These are phyloP conservation scores for Anarsia innoxiella DNA, from an alignment of 2,888 invertebrate genomes.

Conservation along the genomic window DNA sequence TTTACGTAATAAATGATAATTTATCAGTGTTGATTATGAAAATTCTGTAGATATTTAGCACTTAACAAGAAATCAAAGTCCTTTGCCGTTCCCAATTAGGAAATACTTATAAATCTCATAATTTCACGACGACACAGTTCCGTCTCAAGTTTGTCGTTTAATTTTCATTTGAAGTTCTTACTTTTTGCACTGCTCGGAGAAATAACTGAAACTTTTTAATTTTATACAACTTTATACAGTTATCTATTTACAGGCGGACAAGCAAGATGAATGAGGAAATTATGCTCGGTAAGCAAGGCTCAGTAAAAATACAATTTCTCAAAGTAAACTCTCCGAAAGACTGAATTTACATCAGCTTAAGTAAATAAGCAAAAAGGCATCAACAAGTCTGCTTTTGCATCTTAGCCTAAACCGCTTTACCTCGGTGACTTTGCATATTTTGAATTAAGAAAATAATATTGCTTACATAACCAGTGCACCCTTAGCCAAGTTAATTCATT, in stretches of 20 bases:
- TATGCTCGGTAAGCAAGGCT: conserved; percentile 1
- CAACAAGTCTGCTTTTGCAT: conserved; percentile 13
- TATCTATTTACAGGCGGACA: conserved; percentile 5
- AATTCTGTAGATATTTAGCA: too few relatives aligned
- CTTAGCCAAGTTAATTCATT: too few relatives aligned
- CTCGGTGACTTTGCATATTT: conserved; percentile 4
- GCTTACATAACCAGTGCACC: too few relatives aligned
- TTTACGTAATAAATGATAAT: too few relatives aligned
- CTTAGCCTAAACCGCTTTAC: conserved; percentile 9
- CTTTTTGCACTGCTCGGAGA: conserved; percentile 1
- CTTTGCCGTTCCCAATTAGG: too few relatives aligned
- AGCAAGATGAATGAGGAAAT: conserved; percentile 5
- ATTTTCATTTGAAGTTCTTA: conserved; percentile 5
- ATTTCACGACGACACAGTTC: too few relatives aligned
- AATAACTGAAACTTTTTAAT: conserved; percentile 7
- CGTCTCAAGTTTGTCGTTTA: conserved; percentile 8
- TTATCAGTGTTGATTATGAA: too few relatives aligned
- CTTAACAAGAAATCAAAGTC: too few relatives aligned
- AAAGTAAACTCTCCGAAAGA: conserved; percentile 7
- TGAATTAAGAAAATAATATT: background rate
- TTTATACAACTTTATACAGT: conserved; percentile 8
- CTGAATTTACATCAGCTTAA: conserved; percentile 20
- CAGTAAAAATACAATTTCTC: conserved; percentile 3
- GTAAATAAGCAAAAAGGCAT: conserved; percentile 22
- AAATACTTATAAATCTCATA: too few relatives aligned